phyloP scores from a whole-genome alignment of 2,888 invertebrate species.

The Acleris holmiana region DNA sequence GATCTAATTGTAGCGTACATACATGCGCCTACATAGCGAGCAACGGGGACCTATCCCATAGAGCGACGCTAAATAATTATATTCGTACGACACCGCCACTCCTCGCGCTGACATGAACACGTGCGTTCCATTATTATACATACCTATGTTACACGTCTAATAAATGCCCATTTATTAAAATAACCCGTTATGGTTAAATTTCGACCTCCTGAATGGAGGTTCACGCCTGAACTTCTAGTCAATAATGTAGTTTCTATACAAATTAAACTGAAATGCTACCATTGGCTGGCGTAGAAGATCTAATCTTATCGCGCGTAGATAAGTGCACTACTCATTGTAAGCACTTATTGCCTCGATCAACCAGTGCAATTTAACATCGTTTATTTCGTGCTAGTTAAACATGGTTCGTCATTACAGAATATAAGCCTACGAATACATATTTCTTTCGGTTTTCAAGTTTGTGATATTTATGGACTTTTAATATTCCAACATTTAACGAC shows the following conservation, averaged over 20 bases:
- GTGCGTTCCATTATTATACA: slow-evolving; percentile 47
- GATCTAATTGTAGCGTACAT: slow-evolving; percentile 35
- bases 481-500: slow-evolving; percentile 55
- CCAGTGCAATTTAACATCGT: slow-evolving; percentile 19
- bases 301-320: slow-evolving; percentile 77
- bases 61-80: slow-evolving; percentile 65
- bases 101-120: slow-evolving; percentile 57
- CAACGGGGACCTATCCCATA: slow-evolving; percentile 30
- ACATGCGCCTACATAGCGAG: slow-evolving; percentile 34
- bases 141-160: slow-evolving; percentile 5
- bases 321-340: slow-evolving; percentile 58
- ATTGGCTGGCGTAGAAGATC: slow-evolving; percentile 52
- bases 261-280: slow-evolving; percentile 48
- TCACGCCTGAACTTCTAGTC: background rate
- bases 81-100: slow-evolving; percentile 66
- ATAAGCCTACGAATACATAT: too few species aligned
- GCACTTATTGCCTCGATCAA: slow-evolving; percentile 59
- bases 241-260: slow-evolving; percentile 5
- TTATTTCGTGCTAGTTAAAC: background rate
- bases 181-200: background rate
- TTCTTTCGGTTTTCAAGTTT: too few species aligned
- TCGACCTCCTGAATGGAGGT: background rate
- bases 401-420: background rate
- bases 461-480: slow-evolving; percentile 19
- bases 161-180: background rate